Percentiles rank a stretch among this genome's conserved stretches.
Conservation (phyloP, 2,888 invertebrate species). For the Ypsolopha scabrella region DNA sequence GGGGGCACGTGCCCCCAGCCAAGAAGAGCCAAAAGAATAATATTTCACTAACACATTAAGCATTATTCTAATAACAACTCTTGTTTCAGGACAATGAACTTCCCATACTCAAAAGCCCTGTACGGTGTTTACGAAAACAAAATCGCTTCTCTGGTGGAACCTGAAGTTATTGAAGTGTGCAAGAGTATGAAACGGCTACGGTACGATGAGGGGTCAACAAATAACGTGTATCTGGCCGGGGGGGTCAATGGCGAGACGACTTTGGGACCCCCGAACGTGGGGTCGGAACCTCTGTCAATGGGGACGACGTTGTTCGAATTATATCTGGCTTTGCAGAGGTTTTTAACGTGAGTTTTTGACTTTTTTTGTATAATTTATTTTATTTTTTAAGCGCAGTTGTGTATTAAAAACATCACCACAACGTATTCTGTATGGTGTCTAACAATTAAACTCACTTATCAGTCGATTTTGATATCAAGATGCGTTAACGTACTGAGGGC, state of each 20-base stretch:
- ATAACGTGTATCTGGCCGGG: constrained; percentile 55
- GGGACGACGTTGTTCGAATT: constrained; percentile 93
- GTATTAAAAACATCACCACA: no score
- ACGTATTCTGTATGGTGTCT: no score
- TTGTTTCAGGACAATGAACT: constrained; percentile 74
- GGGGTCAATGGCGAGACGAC: constrained; percentile 65
- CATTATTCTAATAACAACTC: not conserved
- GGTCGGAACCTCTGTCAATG: constrained; percentile 78
- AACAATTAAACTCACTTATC: no score
- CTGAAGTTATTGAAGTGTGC: constrained; percentile 80
- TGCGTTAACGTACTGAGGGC: no score
- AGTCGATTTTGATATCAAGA: no score
- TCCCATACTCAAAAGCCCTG: constrained; percentile 79
- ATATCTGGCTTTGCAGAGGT: constrained; percentile 91
- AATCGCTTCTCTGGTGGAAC: constrained; percentile 77
- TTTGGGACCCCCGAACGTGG: constrained; percentile 50
- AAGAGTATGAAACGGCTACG: constrained; percentile 76
- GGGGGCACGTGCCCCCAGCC: no score
- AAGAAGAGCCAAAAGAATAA: no score
- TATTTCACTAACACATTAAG: no score
- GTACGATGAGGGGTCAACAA: constrained; percentile 59
- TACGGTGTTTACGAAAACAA: constrained; percentile 80
- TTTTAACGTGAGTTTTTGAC: constrained; percentile 73
- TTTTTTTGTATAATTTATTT: no score
- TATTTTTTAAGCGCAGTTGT: no score